A percentile compares a stretch with the other conserved stretches of the same genome.
phyloP scores from a whole-genome alignment of 2,888 invertebrate species.

The Mythimna pallens region DNA sequence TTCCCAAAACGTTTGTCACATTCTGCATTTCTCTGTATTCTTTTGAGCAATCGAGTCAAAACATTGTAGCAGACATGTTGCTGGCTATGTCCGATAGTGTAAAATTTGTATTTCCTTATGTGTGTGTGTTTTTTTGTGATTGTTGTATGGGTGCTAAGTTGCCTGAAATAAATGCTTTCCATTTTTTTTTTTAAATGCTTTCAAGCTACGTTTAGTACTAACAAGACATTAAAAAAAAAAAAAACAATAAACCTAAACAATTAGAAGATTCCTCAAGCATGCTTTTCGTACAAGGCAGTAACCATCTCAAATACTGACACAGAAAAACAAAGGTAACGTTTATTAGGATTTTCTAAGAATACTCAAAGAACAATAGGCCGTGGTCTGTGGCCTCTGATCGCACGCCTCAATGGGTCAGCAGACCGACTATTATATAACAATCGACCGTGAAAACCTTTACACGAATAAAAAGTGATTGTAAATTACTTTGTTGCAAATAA shows the following conservation, averaged over 20 bases:
- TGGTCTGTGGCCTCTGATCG: constrained; percentile 43
- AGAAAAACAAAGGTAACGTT: constrained; percentile 7
- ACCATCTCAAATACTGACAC: not conserved
- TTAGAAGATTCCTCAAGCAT: not conserved
- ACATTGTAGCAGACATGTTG: no score
- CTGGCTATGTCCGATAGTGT: no score
- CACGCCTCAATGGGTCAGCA: constrained; percentile 52
- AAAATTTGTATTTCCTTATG: no score
- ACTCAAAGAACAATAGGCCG: constrained; percentile 44
- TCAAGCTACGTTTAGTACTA: not conserved
- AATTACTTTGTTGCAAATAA: constrained; percentile 52
- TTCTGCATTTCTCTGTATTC: no score
- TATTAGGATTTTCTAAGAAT: constrained; percentile 46
- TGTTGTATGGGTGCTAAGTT: no score
- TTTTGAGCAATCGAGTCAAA: no score
- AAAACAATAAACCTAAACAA: not conserved
- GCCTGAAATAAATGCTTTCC: no score
- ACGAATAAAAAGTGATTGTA: constrained; percentile 63
- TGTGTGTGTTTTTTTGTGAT: no score
- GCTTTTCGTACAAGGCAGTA: not conserved
- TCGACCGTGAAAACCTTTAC: constrained; percentile 62
- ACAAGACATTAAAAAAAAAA: not conserved
- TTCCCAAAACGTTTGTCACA: no score
- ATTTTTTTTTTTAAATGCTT: no score
- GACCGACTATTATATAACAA: constrained; percentile 63